phyloP scores from a whole-genome alignment of 2,113 vertebrate species.

The Corynorhinus townsendii region DNA sequence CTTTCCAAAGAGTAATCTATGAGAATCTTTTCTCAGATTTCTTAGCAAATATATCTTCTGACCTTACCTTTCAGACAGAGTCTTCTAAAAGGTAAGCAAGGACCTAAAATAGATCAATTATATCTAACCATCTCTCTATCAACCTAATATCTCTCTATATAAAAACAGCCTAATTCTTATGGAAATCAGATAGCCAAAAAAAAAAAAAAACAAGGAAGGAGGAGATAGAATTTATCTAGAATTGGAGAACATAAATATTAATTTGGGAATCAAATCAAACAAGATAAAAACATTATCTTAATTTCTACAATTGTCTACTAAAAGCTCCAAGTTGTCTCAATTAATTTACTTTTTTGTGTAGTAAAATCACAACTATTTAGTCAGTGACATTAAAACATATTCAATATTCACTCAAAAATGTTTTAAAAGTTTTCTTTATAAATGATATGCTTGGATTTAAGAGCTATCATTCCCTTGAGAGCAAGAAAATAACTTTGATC shows the following conservation, averaged over 20 bases:
- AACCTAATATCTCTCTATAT: neutral
- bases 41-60: neutral
- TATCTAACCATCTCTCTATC: neutral
- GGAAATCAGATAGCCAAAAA: neutral
- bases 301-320: neutral
- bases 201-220: too few relatives aligned
- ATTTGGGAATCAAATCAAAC: neutral
- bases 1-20: neutral
- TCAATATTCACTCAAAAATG: constrained; percentile 39
- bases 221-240: neutral
- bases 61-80: neutral
- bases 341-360: neutral
- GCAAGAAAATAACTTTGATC: neutral
- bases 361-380: neutral
- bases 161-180: neutral
- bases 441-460: neutral
- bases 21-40: neutral
- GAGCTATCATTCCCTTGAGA: neutral
- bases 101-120: neutral
- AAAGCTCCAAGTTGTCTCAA: neutral
- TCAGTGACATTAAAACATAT: neutral
- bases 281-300: neutral
- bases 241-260: neutral
- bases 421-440: constrained; percentile 15
- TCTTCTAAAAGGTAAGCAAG: neutral